Percentiles rank a stretch among this genome's conserved stretches.
phyloP scores from a whole-genome alignment of 1,140 invertebrate species.

The Drosophila lacteicornis region DNA sequence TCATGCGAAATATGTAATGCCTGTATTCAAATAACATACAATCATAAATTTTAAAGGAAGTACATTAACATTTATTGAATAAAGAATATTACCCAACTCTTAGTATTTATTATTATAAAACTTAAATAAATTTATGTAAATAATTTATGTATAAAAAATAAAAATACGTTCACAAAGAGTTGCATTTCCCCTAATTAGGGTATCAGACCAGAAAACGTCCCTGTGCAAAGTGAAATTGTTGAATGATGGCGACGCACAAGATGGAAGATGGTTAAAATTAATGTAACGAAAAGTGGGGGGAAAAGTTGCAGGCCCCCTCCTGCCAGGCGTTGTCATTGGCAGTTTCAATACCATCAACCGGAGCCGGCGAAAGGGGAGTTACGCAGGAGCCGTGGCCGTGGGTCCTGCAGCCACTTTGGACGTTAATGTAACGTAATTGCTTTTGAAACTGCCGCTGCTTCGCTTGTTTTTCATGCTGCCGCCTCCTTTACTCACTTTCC shows the following conservation, averaged over 20 bases:
- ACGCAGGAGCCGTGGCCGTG: constrained; percentile 1
- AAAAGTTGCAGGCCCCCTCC: constrained; percentile 52
- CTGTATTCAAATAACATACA: too few relatives aligned
- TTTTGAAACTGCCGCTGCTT: constrained; percentile 65
- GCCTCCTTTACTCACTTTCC: constrained; percentile 38
- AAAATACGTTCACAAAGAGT: background rate
- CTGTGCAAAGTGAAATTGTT: constrained; percentile 44
- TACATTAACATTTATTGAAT: background rate
- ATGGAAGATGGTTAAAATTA: constrained; percentile 45
- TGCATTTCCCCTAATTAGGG: constrained; percentile 3
- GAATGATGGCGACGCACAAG: constrained; percentile 54
- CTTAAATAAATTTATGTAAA: background rate
- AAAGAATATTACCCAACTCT: background rate
- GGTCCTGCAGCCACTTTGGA: constrained; percentile 59
- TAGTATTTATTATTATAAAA: background rate
- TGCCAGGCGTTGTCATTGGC: constrained; percentile 56
- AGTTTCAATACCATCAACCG: constrained; percentile 45
- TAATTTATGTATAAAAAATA: background rate
- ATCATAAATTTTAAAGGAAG: too few relatives aligned
- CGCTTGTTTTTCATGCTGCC: constrained; percentile 34
- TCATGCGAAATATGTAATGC: too few relatives aligned
- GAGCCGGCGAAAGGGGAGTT: background rate
- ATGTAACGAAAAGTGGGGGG: constrained; percentile 57
- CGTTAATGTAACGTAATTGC: constrained; percentile 80
- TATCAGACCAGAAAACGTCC: constrained; percentile 3